phyloP scores from a whole-genome alignment of 2,113 vertebrate genomes.

The Tachysurus vachellii region DNA sequence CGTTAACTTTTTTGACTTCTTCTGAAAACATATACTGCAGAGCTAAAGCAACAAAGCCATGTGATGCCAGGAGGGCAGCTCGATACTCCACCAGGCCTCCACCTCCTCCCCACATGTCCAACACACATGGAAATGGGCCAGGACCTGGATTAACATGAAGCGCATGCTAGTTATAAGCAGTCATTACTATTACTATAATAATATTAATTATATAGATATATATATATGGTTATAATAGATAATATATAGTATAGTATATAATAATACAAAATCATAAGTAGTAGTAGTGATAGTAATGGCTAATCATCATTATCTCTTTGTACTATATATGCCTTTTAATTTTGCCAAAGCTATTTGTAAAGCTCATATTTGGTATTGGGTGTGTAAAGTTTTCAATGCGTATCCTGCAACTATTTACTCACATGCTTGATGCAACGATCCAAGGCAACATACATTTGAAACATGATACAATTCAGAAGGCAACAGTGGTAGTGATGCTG shows the following conservation, averaged over 20 bases:
- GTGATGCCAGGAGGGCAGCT: slow-evolving; percentile 67
- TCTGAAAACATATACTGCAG: slow-evolving; percentile 61
- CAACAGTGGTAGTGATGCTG: background rate
- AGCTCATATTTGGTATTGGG: too few relatives aligned
- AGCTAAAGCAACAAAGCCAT: slow-evolving; percentile 66
- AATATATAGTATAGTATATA: too few relatives aligned
- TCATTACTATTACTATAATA: background rate
- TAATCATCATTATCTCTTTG: background rate
- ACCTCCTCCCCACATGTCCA: slow-evolving; percentile 77
- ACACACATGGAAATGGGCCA: slow-evolving; percentile 70
- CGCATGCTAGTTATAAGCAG: background rate
- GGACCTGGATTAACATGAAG: slow-evolving; percentile 60
- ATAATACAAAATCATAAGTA: background rate
- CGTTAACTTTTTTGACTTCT: background rate
- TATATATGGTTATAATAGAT: too few relatives aligned
- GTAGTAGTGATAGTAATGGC: background rate
- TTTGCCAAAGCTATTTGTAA: background rate
- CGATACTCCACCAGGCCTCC: slow-evolving; percentile 74
- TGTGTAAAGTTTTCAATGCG: background rate
- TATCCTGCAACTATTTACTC: background rate
- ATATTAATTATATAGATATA: background rate
- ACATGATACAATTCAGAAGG: background rate
- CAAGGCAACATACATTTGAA: background rate
- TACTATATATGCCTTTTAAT: background rate
- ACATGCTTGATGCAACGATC: background rate